These are phyloP conservation scores for Tetragonisca angustula DNA, from an alignment of 2,888 invertebrate genomes.

Conservation along the genomic window DNA sequence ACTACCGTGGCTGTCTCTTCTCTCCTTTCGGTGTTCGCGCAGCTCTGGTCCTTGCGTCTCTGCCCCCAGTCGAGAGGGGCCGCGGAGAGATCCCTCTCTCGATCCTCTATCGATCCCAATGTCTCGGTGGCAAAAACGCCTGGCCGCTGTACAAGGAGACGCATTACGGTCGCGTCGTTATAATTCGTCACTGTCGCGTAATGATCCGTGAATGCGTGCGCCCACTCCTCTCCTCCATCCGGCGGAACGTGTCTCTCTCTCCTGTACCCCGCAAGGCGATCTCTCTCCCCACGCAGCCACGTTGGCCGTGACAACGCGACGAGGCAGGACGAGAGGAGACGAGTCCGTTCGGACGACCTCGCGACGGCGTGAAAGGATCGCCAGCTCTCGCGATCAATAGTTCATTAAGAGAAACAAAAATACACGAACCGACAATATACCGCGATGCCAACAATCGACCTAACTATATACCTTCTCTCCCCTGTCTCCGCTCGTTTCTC, in stretches of 20 bases:
- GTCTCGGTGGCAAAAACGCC: conserved; percentile 70
- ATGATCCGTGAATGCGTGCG: conserved; percentile 76
- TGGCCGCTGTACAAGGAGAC: conserved; percentile 71
- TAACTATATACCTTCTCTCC: conserved; percentile 64
- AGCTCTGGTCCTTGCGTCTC: background rate
- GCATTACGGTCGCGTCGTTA: conserved; percentile 76
- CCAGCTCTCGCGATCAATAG: conserved; percentile 78
- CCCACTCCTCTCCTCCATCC: conserved; percentile 22
- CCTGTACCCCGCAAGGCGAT: conserved; percentile 36
- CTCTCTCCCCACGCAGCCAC: background rate
- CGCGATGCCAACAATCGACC: conserved; percentile 71
- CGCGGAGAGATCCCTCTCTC: conserved; percentile 46
- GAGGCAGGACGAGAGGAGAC: conserved; percentile 49
- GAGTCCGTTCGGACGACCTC: conserved; percentile 20
- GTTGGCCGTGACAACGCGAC: background rate
- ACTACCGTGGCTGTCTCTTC: conserved; percentile 66
- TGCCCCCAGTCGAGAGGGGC: background rate
- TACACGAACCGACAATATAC: conserved; percentile 73
- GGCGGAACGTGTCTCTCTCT: too few relatives aligned
- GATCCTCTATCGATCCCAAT: conserved; percentile 69
- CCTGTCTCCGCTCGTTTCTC: background rate
- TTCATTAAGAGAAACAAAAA: conserved; percentile 82
- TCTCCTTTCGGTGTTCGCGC: conserved; percentile 51
- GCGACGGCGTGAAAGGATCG: conserved; percentile 73
- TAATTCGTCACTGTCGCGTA: conserved; percentile 81